Evolutionary conservation across 35 echinoderm and acorn worm species (phyloP), one percentile per base, ranked within the genome.

Genomic region (Lytechinus pictus): DNA sequence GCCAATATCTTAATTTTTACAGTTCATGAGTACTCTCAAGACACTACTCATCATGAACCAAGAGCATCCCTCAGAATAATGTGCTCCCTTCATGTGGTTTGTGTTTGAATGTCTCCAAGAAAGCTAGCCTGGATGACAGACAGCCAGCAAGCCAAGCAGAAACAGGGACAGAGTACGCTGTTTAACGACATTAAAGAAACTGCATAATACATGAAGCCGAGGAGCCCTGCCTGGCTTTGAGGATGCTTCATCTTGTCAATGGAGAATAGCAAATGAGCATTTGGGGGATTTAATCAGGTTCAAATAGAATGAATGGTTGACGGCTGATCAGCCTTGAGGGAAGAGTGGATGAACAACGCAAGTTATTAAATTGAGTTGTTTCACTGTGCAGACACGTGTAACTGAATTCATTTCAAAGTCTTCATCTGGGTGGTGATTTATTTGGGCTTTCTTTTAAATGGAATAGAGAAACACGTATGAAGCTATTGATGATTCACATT

Each of bases 191-290:
- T 79, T 24, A 79, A 44, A 44, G 33, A 24, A 24, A 24, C 66
- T 79, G 66, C 16, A 79, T 79, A 79, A 79, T 79, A 14, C 66
- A 79, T 79, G 66, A 79, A 24, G 66, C 12, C 14, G 21, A 7
- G 66, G 66, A 79, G 66, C 12, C 66, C 56, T 13, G 56, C 13
- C 66, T 24, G 66, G 66, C 66, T 79, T n/a, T 6, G 8, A 79
- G 66, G 66, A 79, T 79, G 66, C 66, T 79, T 79, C n/a, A 79
- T 79, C 66, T 79, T 79, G 66, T 79, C 66, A 79, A 79, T n/a
- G 66, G 66, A 79, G 66, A 79, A 79, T 24, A 79, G 66, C 16
- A 79, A 44, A 79, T 79, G 66, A 79, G 66, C 66, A 16, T 24
- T n/a, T 24, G 66, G 66, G n/a, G 66, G 66, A 79, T 79, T 79